Base-by-base conservation (phyloP, 2,888 invertebrate genomes). In the Mythimna impura region DNA sequence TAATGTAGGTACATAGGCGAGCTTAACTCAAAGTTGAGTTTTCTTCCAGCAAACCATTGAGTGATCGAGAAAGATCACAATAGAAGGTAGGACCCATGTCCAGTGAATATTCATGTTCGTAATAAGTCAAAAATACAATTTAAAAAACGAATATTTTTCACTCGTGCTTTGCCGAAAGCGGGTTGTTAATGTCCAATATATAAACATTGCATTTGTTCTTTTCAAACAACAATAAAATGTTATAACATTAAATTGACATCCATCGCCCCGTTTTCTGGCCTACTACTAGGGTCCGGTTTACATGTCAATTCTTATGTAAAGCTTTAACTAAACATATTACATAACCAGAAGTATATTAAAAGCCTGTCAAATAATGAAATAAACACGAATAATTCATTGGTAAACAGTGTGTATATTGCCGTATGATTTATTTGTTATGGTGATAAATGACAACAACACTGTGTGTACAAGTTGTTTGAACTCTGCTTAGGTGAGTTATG, bases 331-430 rank as follows among this genome's bases (percentile, higher is more conserved):
- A 66, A 67, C 62, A 76, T 43, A 71, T 82, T 80, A 69, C 60
- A 62, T 55, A 67, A 82, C 57, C 17, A 71, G 55, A 69, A 58
- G 50, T 65, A 65, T 60, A 70, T 73, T 80, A 69, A 60, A 80
- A 80, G 71, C 69, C 61, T 82, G 80, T 73, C 83, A 73, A 66
- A 73, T 61, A 63, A 34, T 68, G 60, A 69, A 77, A 77, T 82
- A 58, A 82, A 68, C 57, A 72, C 70, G 70, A 71, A 77, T 73
- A 72, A 74, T 82, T 82, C 61, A 82, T 84, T 73, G 80, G 70
- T 72, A 71, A 76, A 63, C 57, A 12, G 34, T 52, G 30, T 65
- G 50, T 60, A 17, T 47, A 47, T 58, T 58, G 66, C 57, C 30
- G 22, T 57, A 36, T 79, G 84, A 81, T 76, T 76, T 76, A 83